A percentile compares a stretch with the other conserved stretches of the same genome.
phyloP scores from a whole-genome alignment of 2,888 invertebrate genomes.

The Strigamia crassipes region DNA sequence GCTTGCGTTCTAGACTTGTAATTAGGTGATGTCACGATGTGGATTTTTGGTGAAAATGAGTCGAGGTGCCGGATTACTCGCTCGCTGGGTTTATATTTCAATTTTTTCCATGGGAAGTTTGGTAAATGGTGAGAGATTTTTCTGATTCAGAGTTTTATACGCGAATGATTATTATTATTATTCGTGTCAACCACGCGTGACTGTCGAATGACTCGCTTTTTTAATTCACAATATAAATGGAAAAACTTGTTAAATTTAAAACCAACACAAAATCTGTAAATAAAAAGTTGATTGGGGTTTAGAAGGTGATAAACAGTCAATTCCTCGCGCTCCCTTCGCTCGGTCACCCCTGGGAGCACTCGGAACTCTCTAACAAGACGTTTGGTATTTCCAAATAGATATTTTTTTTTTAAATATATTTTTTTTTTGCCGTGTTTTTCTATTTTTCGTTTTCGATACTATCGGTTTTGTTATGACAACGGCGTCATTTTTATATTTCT shows the following conservation, averaged over 20 bases:
- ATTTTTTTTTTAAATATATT: background rate
- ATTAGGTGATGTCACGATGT: background rate
- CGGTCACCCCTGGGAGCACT: background rate
- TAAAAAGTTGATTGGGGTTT: background rate
- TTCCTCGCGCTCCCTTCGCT: background rate
- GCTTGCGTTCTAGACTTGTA: background rate
- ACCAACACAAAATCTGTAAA: too few species aligned
- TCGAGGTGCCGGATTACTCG: background rate
- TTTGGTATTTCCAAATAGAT: background rate
- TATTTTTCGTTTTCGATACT: too few species aligned
- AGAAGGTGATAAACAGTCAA: background rate
- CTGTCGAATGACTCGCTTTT: too few species aligned
- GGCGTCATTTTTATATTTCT: background rate
- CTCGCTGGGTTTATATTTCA: background rate
- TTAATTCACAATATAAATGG: too few species aligned
- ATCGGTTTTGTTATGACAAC: background rate
- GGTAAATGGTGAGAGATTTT: background rate
- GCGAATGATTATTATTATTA: too few species aligned
- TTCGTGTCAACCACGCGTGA: too few species aligned
- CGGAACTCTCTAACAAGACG: background rate
- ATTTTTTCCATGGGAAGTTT: background rate
- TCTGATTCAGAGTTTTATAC: too few species aligned
- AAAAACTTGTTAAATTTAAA: too few species aligned
- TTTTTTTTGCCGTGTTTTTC: too few species aligned
- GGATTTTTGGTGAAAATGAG: constrained; percentile 13